Percentiles rank a stretch among this genome's conserved stretches.
Evolutionary conservation across 2,113 vertebrate species (phyloP).

Genomic region (Vulpes lagopus): DNA sequence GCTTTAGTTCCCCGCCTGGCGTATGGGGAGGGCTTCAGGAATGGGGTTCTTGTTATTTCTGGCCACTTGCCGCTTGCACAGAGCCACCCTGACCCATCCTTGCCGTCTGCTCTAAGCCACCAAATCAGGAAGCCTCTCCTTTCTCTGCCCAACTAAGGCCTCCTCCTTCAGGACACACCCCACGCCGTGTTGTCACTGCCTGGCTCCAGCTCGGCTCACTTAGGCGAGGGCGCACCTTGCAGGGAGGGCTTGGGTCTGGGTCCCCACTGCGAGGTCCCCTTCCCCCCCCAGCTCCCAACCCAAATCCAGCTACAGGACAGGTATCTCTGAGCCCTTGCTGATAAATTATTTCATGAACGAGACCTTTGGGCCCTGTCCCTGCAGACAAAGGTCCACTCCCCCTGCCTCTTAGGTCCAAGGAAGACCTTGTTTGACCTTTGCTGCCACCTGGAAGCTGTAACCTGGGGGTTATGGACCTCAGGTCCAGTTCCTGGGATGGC

Average conservation of each 20-base stretch:
- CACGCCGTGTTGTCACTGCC: background rate
- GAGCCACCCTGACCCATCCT: background rate
- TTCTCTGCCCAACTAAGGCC: background rate
- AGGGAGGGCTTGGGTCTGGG: background rate
- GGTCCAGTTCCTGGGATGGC: background rate
- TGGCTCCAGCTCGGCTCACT: background rate
- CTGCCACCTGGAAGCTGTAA: background rate
- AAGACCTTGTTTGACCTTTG: slow-evolving; percentile 24
- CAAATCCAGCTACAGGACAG: background rate
- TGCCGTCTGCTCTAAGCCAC: background rate
- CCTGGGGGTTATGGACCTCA: background rate
- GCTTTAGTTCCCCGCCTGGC: background rate
- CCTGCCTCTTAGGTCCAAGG: background rate
- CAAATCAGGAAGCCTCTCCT: background rate
- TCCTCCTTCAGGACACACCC: background rate
- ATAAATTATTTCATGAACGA: background rate
- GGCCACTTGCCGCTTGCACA: background rate
- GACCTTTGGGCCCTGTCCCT: slow-evolving; percentile 34
- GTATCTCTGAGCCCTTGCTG: background rate
- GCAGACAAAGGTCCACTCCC: background rate
- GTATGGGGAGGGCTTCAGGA: background rate
- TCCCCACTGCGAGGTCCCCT: background rate
- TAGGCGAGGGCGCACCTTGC: background rate
- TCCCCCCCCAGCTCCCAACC: background rate
- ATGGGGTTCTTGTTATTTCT: background rate